phyloP scores from a whole-genome alignment of 2,888 invertebrate species.

The Sipha maydis region DNA sequence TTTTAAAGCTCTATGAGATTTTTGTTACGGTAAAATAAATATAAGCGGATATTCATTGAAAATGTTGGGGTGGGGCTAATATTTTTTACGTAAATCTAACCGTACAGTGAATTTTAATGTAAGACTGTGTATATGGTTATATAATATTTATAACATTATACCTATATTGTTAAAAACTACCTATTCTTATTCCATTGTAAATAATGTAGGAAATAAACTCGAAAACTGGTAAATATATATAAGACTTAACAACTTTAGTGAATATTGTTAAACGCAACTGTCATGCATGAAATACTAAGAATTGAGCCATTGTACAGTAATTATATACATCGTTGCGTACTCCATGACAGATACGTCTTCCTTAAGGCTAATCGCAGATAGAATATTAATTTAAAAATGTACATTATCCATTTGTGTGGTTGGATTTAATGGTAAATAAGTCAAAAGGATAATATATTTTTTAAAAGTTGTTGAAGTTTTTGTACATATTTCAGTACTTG shows the following conservation, averaged over 20 bases:
- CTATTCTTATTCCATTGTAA: neutral
- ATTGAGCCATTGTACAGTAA: slow-evolving; percentile 26
- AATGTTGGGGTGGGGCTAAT: too few relatives aligned
- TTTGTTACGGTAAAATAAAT: too few relatives aligned
- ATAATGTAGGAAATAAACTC: slow-evolving; percentile 35
- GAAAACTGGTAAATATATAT: neutral
- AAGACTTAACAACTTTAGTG: neutral
- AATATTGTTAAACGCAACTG: slow-evolving; percentile 28
- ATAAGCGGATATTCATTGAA: too few relatives aligned
- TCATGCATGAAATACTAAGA: slow-evolving; percentile 22
- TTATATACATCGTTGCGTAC: slow-evolving; percentile 22
- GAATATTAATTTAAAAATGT: slow-evolving; percentile 13
- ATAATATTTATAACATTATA: neutral
- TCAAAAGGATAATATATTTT: too few relatives aligned
- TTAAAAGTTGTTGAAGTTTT: too few relatives aligned
- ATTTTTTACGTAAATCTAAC: too few relatives aligned
- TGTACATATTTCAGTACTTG: too few relatives aligned
- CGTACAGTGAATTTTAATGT: too few relatives aligned
- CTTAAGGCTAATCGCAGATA: slow-evolving; percentile 46
- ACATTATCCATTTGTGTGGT: neutral
- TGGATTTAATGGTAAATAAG: neutral
- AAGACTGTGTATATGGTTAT: too few relatives aligned
- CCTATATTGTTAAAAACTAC: neutral
- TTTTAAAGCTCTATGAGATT: too few relatives aligned
- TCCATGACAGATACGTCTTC: slow-evolving; percentile 43